A percentile compares a stretch with the other conserved stretches of the same genome.
Evolutionary conservation across 2,113 vertebrate genomes (phyloP).

Genomic region (Uria lomvia): DNA sequence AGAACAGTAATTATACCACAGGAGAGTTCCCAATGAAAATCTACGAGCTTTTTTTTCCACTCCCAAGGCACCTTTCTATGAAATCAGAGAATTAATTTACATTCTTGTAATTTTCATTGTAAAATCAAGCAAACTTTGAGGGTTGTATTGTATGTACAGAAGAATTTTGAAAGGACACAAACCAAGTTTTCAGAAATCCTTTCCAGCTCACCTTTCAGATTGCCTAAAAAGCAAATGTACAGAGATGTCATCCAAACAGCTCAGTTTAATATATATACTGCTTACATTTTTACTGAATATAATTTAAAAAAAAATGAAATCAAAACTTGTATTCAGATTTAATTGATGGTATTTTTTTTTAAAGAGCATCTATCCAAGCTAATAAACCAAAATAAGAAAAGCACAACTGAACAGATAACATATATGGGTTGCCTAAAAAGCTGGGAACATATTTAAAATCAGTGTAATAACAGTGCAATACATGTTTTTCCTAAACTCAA

Average conservation of each 20-base stretch:
- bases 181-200: background rate
- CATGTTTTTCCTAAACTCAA: background rate
- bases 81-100: conserved; percentile 19
- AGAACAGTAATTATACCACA: conserved; percentile 45
- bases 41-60: background rate
- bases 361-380: background rate
- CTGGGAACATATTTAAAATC: background rate
- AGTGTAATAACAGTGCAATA: background rate
- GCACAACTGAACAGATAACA: background rate
- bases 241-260: background rate
- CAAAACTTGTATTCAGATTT: background rate
- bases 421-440: background rate
- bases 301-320: background rate
- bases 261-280: background rate
- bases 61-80: background rate
- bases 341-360: background rate
- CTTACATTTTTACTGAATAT: background rate
- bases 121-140: background rate
- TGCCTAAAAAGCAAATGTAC: background rate
- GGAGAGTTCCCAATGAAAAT: conserved; percentile 23
- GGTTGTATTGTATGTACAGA: background rate
- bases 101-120: background rate
- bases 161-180: background rate
- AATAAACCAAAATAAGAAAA: background rate
- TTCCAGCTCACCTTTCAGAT: background rate